Evolutionary conservation across 1,140 invertebrate genomes (phyloP), one percentile per base, ranked within the genome.

Genomic region (Lanistes nyassanus): DNA sequence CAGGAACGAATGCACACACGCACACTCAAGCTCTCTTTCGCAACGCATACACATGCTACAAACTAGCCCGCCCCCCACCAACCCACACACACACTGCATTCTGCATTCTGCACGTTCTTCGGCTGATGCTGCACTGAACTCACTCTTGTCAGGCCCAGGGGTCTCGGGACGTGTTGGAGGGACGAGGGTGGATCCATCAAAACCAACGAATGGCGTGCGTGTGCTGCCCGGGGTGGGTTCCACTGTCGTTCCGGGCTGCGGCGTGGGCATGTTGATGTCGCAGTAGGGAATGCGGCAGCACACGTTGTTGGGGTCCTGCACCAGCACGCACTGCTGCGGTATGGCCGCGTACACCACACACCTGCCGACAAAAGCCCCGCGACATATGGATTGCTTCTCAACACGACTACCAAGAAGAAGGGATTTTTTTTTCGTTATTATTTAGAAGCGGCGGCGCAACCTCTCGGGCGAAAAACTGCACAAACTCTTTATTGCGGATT

Each of bases 261-360:
- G 76, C 37, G 76, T 74, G 58, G 67, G 42, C 13, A 47, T 39
- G 21, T 62, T 78, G 66, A 76, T 75, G 70, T 81, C 76, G 73
- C 82, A 83, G 53, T 60, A 37, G 13, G 80, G 80, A 16, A 72
- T 71, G 47, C 76, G 51, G 71, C 82, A 83, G 66, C 82, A 83
- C 37, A 79, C 67, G 76, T 83, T 78, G 55, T 70, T 58, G 19
- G 74, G 69, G 34, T 81, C 79, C 13, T 47, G 39, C 23, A 79
- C 75, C 53, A 80, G 47, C 16, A 58, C 31, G 58, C 82, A 83
- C 56, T 69, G 62, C 39, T 31, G 31, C 39, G 77, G 37, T 21
- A 72, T 72, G 21, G 55, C 21, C n/a, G 56, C 9, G 53, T 56
- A 72, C 55, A 60, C 34, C 29, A 60, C n/a, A 42, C 69, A 72